phyloP scores from a whole-genome alignment of 2,888 invertebrate species.

The Mactromeris polynyma region DNA sequence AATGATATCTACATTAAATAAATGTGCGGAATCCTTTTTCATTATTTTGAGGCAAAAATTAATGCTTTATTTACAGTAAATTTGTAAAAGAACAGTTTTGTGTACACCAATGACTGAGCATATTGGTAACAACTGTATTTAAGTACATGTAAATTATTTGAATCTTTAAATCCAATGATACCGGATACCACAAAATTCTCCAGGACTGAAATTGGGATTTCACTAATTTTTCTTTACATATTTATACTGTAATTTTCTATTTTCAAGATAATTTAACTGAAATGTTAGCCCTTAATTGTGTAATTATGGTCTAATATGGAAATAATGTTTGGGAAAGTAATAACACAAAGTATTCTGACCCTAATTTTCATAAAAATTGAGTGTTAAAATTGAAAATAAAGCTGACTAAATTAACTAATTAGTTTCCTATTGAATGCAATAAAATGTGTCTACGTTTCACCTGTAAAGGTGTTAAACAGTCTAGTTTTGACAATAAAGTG shows the following conservation, averaged over 20 bases:
- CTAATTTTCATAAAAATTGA: neutral
- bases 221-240: neutral
- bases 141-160: no score
- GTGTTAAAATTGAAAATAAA: constrained; percentile 21
- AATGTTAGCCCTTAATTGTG: constrained; percentile 1
- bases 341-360: neutral
- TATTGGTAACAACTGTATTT: no score
- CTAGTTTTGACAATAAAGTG: constrained; percentile 19
- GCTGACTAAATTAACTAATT: constrained; percentile 37
- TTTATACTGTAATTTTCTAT: neutral
- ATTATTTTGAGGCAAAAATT: neutral
- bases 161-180: neutral
- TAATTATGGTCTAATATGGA: neutral
- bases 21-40: neutral
- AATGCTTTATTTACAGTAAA: neutral
- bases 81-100: neutral
- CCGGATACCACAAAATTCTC: neutral
- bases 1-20: neutral
- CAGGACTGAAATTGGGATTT: neutral
- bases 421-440: constrained; percentile 30
- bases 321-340: neutral
- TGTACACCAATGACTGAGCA: neutral
- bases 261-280: neutral
- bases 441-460: constrained; percentile 18
- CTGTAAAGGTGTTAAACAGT: constrained; percentile 28